These are phyloP conservation scores for Ranitomeya imitator DNA, from an alignment of 2,113 vertebrate genomes.

Conservation along the genomic window DNA sequence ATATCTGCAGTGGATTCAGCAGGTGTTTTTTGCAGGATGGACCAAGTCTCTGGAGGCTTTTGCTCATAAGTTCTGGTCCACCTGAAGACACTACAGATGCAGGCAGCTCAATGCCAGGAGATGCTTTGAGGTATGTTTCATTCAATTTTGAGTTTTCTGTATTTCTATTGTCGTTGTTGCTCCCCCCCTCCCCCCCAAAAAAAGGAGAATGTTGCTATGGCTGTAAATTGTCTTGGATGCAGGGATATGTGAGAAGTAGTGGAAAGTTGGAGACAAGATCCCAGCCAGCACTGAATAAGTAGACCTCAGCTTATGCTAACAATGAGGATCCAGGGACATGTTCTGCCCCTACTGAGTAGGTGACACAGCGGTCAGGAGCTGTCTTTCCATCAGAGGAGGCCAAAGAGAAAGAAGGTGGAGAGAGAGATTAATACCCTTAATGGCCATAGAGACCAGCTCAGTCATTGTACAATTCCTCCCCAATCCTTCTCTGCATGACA, in stretches of 20 bases:
- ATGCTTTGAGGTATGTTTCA: background rate
- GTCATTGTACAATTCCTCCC: constrained; percentile 59
- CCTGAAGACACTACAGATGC: background rate
- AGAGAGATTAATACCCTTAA: constrained; percentile 82
- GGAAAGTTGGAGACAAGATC: constrained; percentile 20
- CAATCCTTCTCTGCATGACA: constrained; percentile 59
- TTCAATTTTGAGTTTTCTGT: background rate
- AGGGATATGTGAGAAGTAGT: constrained; percentile 17
- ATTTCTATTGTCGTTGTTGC: constrained; percentile 32
- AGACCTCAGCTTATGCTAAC: constrained; percentile 61
- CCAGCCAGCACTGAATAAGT: constrained; percentile 48
- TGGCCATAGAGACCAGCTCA: constrained; percentile 61
- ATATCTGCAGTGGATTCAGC: constrained; percentile 68
- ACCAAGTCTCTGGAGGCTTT: background rate
- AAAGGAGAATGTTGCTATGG: background rate
- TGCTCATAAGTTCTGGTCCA: constrained; percentile 7
- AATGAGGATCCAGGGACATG: constrained; percentile 83
- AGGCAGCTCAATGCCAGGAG: background rate
- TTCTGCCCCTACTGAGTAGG: constrained; percentile 87
- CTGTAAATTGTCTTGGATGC: constrained; percentile 9
- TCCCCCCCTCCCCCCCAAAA: background rate
- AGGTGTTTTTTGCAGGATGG: constrained; percentile 25
- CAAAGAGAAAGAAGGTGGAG: constrained; percentile 78
- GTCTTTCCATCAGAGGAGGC: constrained; percentile 84
- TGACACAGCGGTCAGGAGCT: constrained; percentile 83